Conservation (phyloP, 2,888 invertebrate species). For the Phasia obesa region DNA sequence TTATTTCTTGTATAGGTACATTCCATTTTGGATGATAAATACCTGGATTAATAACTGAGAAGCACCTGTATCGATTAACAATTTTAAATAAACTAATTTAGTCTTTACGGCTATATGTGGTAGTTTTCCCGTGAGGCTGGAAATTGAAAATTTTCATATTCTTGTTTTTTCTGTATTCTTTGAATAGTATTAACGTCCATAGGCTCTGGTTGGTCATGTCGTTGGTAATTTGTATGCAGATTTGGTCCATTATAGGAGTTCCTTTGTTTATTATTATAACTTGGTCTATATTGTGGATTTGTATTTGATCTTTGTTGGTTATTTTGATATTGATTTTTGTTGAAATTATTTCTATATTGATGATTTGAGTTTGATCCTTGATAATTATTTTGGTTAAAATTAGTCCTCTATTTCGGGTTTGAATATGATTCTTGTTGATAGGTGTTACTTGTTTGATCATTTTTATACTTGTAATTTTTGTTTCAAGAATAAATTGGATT, state of each 20-base stretch:
- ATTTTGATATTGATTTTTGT: slow-evolving; percentile 19
- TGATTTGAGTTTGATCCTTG: slow-evolving; percentile 19
- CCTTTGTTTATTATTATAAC: too few relatives aligned
- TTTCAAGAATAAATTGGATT: background rate
- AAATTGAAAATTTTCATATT: slow-evolving; percentile 18
- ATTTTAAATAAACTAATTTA: slow-evolving; percentile 43
- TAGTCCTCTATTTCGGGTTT: slow-evolving; percentile 71
- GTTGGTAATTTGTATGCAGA: slow-evolving; percentile 46
- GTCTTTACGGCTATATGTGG: slow-evolving; percentile 62
- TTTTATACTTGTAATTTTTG: slow-evolving; percentile 13
- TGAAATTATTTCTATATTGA: slow-evolving; percentile 71
- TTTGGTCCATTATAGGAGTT: too few relatives aligned
- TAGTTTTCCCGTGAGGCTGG: too few relatives aligned
- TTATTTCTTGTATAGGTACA: slow-evolving; percentile 8
- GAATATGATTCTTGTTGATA: slow-evolving; percentile 14
- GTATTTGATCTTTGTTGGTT: slow-evolving; percentile 25
- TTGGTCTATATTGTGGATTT: slow-evolving; percentile 20
- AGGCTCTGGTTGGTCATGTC: slow-evolving; percentile 51
- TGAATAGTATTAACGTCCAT: slow-evolving; percentile 60
- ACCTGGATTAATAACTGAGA: slow-evolving; percentile 60
- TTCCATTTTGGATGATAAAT: slow-evolving; percentile 53
- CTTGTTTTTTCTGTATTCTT: slow-evolving; percentile 16
- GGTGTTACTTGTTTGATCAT: slow-evolving; percentile 4
- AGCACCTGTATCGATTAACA: slow-evolving; percentile 63
- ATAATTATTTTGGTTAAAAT: slow-evolving; percentile 4